A percentile compares a stretch with the other conserved stretches of the same genome.
phyloP scores from a whole-genome alignment of 2,888 invertebrate species.

The Miltochrista miniata region DNA sequence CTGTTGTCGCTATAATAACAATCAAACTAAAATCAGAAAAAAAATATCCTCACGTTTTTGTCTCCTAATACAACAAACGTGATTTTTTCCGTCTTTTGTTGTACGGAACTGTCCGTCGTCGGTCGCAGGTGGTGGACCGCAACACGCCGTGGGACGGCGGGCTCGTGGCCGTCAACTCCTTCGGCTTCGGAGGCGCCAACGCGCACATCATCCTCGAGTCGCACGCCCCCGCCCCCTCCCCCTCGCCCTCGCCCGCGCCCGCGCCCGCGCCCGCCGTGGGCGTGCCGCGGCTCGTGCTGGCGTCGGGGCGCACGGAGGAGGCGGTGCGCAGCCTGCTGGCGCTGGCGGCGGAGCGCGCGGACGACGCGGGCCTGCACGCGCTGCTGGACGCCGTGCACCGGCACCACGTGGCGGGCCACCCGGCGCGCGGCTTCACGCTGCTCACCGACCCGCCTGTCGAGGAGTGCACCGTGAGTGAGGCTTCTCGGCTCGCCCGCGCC shows the following conservation, averaged over 20 bases:
- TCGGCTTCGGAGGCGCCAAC: conserved; percentile 99
- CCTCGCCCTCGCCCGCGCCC: conserved; percentile 75
- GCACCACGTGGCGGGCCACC: conserved; percentile 88
- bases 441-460: conserved; percentile 59
- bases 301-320: conserved; percentile 93
- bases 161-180: conserved; percentile 96
- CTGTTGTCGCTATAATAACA: too few relatives aligned
- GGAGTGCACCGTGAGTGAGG: conserved; percentile 45
- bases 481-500: background rate
- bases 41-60: too few relatives aligned
- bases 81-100: too few relatives aligned
- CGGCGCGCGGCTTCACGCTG: conserved; percentile 92
- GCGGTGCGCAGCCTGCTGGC: conserved; percentile 88
- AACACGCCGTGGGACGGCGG: conserved; percentile 95
- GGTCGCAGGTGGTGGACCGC: conserved; percentile 89
- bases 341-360: conserved; percentile 82
- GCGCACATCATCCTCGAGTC: conserved; percentile 95
- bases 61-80: too few relatives aligned
- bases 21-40: too few relatives aligned
- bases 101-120: background rate
- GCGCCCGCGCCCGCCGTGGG: conserved; percentile 78
- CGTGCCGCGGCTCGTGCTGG: conserved; percentile 83
- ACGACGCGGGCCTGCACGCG: conserved; percentile 90
- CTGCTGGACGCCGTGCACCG: conserved; percentile 90
- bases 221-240: conserved; percentile 68